Evolutionary conservation across 2,797 vertebrate genomes (phyloP), one percentile per base, ranked within the genome.

Genomic region (Poeciliopsis paucimaculata): DNA sequence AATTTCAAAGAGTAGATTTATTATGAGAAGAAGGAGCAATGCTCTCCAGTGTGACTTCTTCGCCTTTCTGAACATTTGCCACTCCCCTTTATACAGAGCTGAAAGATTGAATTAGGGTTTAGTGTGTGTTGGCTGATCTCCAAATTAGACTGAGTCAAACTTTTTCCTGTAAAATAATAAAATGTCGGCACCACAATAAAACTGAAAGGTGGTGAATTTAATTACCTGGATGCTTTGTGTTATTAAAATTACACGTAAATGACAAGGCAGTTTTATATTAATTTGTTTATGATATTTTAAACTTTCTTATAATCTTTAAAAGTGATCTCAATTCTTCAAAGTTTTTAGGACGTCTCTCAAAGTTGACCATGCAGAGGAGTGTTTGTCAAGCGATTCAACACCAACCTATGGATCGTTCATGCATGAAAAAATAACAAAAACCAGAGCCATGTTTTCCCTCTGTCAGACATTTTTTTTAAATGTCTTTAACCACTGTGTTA

Each of bases 21-120:
- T 51, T 41, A 28, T 57, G 41, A 57, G 28, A 20, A 64, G 23
- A 68, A 51, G n/a, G 31, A 49, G 13, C 66, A 57, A 68, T 43
- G 49, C 15, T 78, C 18, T 77, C 16, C 60, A 77, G 43, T 51
- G 12, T n/a, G 60, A 45, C 68, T 43, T 82, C 45, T 80, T 77
- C 51, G 77, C 46, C 47, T 39, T 73, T 77, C 31, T 72, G 34
- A 85, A 80, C 45, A 76, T 70, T 74, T 88, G 76, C 75, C 85
- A 77, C 84, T 86, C 86, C 81, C 34, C 76, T 74, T 79, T 70
- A 20, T 43, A 80, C 43, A 36, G 72, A 71, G 57, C 36, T 78
- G 45, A 78, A 53, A 75, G 64, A 87, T 9, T 83, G 64, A 74
- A 64, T 88, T 76, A 78, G 70, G 20, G 43, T 72, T 51, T 16